These are phyloP conservation scores for Eudyptes chrysolophus DNA, from an alignment of 2,113 vertebrate species.

Conservation along the genomic window DNA sequence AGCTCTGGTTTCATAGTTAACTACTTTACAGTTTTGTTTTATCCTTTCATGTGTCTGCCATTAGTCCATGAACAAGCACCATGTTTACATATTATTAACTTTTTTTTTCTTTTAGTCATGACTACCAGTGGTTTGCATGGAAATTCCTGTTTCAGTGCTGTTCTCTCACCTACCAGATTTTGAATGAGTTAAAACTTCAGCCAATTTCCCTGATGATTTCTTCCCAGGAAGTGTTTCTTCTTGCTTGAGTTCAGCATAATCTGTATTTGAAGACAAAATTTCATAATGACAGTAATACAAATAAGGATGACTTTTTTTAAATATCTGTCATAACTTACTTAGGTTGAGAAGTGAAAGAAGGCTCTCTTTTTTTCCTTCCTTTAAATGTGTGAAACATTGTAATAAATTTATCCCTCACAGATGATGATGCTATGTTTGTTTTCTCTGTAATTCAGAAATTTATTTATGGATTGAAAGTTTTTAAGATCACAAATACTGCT, in stretches of 20 bases:
- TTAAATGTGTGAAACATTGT: not conserved
- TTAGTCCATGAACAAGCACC: not conserved
- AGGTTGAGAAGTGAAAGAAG: not conserved
- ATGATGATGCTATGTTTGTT: not conserved
- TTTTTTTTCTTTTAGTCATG: not conserved
- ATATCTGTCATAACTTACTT: not conserved
- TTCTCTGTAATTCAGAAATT: not conserved
- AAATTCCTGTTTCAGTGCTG: not conserved
- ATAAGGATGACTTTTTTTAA: not conserved
- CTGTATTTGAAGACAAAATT: not conserved
- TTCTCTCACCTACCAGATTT: not conserved
- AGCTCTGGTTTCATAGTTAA: not conserved
- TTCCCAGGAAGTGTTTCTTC: not conserved
- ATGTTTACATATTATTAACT: not conserved
- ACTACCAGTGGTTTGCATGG: not conserved
- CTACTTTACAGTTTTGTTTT: not conserved
- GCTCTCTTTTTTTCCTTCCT: not conserved
- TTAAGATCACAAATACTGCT: not conserved
- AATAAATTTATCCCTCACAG: not conserved
- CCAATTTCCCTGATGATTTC: not conserved
- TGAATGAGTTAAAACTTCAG: not conserved
- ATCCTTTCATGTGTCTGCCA: not conserved
- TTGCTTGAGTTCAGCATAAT: not conserved
- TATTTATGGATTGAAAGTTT: not conserved
- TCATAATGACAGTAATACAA: not conserved